These are phyloP conservation scores for Gymnoscopelus braueri DNA, from an alignment of 2,797 vertebrate genomes.

Conservation along the genomic window DNA sequence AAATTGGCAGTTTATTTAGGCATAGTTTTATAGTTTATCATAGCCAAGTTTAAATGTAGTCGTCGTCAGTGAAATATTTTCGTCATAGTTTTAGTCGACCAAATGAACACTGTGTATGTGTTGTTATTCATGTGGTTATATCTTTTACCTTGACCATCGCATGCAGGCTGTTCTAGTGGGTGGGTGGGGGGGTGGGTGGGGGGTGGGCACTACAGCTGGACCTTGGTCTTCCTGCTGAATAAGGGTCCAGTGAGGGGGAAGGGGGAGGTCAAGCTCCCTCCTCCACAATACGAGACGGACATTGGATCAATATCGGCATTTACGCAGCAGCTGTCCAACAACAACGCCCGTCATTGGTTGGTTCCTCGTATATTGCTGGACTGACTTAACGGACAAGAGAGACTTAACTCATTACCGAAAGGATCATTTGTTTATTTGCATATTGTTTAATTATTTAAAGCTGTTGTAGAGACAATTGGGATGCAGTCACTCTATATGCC, in stretches of 20 bases:
- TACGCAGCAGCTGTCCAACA: conserved; percentile 76
- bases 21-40: too few species aligned
- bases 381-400: conserved; percentile 56
- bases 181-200: not conserved
- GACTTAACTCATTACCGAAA: conserved; percentile 65
- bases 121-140: not conserved
- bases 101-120: too few species aligned
- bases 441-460: conserved; percentile 2
- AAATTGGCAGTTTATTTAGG: too few species aligned
- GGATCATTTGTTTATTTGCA: conserved; percentile 14
- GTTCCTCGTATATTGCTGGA: conserved; percentile 64
- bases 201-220: conserved; percentile 65
- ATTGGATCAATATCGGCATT: conserved; percentile 80
- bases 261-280: conserved; percentile 47
- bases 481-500: conserved; percentile 9
- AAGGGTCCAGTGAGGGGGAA: conserved; percentile 54
- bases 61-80: too few species aligned
- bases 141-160: conserved; percentile 1
- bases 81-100: too few species aligned
- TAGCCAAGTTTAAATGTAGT: too few species aligned
- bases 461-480: conserved; percentile 44
- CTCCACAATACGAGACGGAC: conserved; percentile 68
- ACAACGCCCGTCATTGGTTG: conserved; percentile 63
- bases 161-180: conserved; percentile 5
- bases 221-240: conserved; percentile 55